Evolutionary conservation across 1,140 invertebrate genomes (phyloP), one percentile per base, ranked within the genome.

Genomic region (Popillia japonica): DNA sequence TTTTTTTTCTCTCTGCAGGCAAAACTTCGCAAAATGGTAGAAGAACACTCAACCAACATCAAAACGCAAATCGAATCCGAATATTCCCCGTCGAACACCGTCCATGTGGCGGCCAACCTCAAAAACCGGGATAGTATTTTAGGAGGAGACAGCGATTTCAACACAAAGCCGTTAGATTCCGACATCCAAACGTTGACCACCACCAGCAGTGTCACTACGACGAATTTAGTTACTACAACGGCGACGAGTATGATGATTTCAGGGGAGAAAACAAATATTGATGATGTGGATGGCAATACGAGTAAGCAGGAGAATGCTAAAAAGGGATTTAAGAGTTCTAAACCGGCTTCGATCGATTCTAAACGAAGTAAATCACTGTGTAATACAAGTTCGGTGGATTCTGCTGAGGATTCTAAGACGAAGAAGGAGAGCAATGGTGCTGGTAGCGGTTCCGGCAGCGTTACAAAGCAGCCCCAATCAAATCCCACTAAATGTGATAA

Each of bases 21-120:
- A 55, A 55, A 55, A 55, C 82, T 85, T 84, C 84, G 84, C 85
- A 86, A 83, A 86, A 86, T 86, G 85, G 85, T 86, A 83, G 85
- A 86, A 81, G 85, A 86, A 84, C 83, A 86, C 79, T 84, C 84
- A 72, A 79, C 82, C 41, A 82, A 84, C 78, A 76, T 85, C 75
- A 82, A 81, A 80, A 77, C 84, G 81, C 83, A 83, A 82, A 84
- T 84, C 78, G 83, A 84, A 74, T 82, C 85, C 83, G 85, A 86
- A 40, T 86, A 82, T 76, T 82, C 83, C 40, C 82, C 78, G 75
- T 81, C 82, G 6, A 61, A 80, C 81, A 72, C 83, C 83, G 44
- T 83, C 22, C 77, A 81, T 59, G 79, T 79, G 48, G 79, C 80
- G 61, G 80, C 82, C 2, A 41, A 44, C 27, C 41, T 74, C 14